Evolutionary conservation across 2,888 invertebrate species (phyloP).

Genomic region (Stratiomys singularior): DNA sequence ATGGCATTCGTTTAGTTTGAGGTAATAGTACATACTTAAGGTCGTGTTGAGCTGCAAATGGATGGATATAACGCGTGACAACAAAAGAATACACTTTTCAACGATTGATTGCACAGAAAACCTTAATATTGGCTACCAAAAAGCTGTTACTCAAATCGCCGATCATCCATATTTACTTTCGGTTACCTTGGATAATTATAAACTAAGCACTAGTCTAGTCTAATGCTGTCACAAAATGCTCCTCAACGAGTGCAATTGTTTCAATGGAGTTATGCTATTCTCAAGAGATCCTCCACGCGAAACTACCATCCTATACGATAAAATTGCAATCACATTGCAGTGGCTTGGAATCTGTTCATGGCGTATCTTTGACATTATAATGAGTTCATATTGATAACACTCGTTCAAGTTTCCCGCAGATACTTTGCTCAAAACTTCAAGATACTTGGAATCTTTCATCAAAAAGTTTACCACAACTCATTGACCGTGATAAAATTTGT

Average conservation of each 20-base stretch:
- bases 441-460: too few relatives aligned
- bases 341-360: not conserved
- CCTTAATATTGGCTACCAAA: slow-evolving; percentile 1
- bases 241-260: slow-evolving; percentile 44
- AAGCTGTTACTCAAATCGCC: slow-evolving; percentile 7
- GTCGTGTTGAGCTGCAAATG: not conserved
- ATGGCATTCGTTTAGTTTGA: not conserved
- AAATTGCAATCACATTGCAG: slow-evolving; percentile 1
- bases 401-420: too few relatives aligned
- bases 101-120: slow-evolving; percentile 21
- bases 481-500: too few relatives aligned
- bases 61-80: slow-evolving; percentile 34
- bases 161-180: slow-evolving; percentile 34
- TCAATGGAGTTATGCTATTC: slow-evolving; percentile 32
- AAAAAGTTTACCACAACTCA: too few relatives aligned
- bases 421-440: too few relatives aligned
- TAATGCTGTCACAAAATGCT: slow-evolving; percentile 38
- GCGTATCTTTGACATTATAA: too few relatives aligned
- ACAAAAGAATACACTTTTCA: slow-evolving; percentile 27
- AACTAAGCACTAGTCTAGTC: not conserved
- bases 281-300: slow-evolving; percentile 25
- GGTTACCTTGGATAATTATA: slow-evolving; percentile 41
- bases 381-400: too few relatives aligned
- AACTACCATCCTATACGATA: not conserved
- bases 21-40: slow-evolving; percentile 6